These are phyloP conservation scores for Himalopsyche tibetana DNA, from an alignment of 2,888 invertebrate species.

Conservation along the genomic window DNA sequence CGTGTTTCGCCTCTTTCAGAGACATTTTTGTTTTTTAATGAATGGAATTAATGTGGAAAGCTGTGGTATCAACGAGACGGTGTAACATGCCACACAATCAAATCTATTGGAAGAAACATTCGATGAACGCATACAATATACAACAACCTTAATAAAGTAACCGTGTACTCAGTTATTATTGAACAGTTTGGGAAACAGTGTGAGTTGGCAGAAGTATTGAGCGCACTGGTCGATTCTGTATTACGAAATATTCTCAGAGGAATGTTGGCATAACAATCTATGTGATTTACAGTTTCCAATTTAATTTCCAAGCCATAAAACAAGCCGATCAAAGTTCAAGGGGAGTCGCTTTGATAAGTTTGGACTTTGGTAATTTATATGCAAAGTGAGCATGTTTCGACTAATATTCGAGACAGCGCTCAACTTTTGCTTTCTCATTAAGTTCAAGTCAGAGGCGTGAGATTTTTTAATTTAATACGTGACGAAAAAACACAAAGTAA, in stretches of 20 bases:
- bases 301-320: constrained; percentile 50
- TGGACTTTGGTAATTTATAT: constrained; percentile 40
- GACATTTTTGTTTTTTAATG: too few relatives aligned
- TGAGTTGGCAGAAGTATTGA: too few relatives aligned
- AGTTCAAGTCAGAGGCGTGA: background rate
- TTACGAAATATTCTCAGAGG: constrained; percentile 25
- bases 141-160: too few relatives aligned
- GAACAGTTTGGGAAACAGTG: too few relatives aligned
- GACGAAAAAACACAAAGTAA: background rate
- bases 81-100: too few relatives aligned
- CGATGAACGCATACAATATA: too few relatives aligned
- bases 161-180: too few relatives aligned
- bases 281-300: constrained; percentile 46
- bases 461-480: constrained; percentile 31
- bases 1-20: too few relatives aligned
- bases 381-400: constrained; percentile 38
- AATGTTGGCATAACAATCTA: constrained; percentile 6
- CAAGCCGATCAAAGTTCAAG: constrained; percentile 41
- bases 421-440: background rate
- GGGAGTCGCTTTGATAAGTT: constrained; percentile 32
- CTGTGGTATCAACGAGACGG: too few relatives aligned
- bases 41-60: too few relatives aligned
- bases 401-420: constrained; percentile 12
- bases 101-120: too few relatives aligned
- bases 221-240: background rate